These are phyloP conservation scores for Cepaea nemoralis DNA, from an alignment of 1,140 invertebrate genomes.

Conservation along the genomic window DNA sequence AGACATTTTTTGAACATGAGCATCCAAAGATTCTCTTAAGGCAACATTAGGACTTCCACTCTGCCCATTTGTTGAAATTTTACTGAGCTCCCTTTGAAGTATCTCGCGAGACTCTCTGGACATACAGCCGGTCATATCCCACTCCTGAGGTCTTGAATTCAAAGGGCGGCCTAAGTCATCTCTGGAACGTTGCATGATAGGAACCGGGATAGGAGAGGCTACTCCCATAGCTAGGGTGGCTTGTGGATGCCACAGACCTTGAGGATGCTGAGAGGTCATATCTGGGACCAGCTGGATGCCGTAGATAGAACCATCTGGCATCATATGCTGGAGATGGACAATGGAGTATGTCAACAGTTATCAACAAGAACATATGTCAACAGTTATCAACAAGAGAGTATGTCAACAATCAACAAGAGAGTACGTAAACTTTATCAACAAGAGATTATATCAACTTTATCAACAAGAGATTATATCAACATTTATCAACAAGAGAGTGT, in stretches of 20 bases:
- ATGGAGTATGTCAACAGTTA: not conserved
- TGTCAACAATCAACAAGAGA: too few relatives aligned
- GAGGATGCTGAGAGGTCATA: conserved; percentile 30
- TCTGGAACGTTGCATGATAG: not conserved
- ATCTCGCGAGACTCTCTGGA: not conserved
- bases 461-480: too few relatives aligned
- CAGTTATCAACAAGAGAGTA: too few relatives aligned
- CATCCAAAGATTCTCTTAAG: not conserved
- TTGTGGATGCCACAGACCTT: conserved; percentile 38
- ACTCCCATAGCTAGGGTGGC: conserved; percentile 18
- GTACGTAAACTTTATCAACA: too few relatives aligned
- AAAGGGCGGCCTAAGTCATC: not conserved
- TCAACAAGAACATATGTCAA: not conserved
- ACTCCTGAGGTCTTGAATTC: conserved; percentile 7
- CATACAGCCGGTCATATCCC: not conserved
- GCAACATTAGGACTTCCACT: not conserved
- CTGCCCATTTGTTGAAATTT: not conserved
- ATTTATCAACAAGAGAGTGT: too few relatives aligned
- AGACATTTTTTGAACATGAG: not conserved
- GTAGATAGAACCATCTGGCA: conserved; percentile 43
- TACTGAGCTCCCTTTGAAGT: not conserved
- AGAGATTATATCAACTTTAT: too few relatives aligned
- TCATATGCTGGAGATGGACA: conserved; percentile 34
- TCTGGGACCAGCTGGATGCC: conserved; percentile 38
- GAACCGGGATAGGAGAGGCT: not conserved